Base-by-base conservation (phyloP, 1,140 invertebrate genomes). In the Halotydeus destructor region DNA sequence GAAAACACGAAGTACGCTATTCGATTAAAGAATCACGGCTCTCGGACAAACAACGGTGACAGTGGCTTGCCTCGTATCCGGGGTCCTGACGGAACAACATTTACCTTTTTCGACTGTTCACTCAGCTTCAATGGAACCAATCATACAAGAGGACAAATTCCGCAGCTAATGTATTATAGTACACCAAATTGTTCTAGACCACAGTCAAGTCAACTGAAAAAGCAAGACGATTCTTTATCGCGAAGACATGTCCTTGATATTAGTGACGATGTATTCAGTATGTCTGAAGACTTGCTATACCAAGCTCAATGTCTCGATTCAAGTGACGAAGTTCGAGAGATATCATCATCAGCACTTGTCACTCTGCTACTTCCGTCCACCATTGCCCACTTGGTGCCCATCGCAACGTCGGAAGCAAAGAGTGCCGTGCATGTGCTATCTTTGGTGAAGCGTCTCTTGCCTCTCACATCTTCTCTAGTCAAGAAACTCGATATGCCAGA, bases 61-160 rank as follows among this genome's bases (percentile, higher is more conserved):
- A 78, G 79, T 18, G 88, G 88, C 0, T 59, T 88, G 34, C 72
- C 72, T 27, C 53, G 52, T 40, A 74, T 94, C 0, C 79, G 81
- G 54, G 86, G 86, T 28, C 79, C 84, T 0, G 88, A 94, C 64
- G 84, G 84, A 32, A 83, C 81, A 3, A 76, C 70, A 1, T 93
- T 94, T 58, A 75, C 75, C n/a, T 96, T 89, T 56, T 75, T 74
- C 22, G 78, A 82, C 9, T 89, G 85, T 60, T 78, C 83, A 9
- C 66, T 94, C 18, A 91, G 85, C 60, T 84, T 83, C 52, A 93
- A 94, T 62, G 88, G 86, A 42, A 86, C 89, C 0, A 91, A 85
- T 3, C 72, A 89, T 50, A 78, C 77, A 0, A 65, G 89, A 28
- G 91, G 91, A 31, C 91, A 98, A 63, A 75, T 97, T 50, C 89